Evolutionary conservation across 2,113 vertebrate species (phyloP), one percentile per base, ranked within the genome.

Genomic region (Silurus glanis): DNA sequence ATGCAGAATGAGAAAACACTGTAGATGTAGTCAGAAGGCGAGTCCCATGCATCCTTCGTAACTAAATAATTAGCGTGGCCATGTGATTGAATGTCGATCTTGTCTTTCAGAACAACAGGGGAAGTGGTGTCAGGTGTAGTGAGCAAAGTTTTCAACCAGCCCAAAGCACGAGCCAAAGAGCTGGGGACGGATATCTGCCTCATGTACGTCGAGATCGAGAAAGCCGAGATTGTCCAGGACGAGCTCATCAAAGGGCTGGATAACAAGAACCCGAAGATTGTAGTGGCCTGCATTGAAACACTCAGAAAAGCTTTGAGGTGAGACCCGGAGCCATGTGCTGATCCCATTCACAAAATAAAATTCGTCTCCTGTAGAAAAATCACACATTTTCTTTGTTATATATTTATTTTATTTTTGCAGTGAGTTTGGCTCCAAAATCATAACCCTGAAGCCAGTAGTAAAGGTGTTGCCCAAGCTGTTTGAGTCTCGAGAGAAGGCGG

Each of bases 381-480:
- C 25, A 17, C 0, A 4, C 28, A 8, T 21, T 87, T 16, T 81
- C 80, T 56, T 80, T 61, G 1, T 37, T 37, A 37, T 37, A 37
- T 37, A 37, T 37, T 37, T 37, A 37, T 37, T 37, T 37, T 2
- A 2, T 80, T 14, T 86, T 89, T 87, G 0, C 81, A 99, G 98
- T 95, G 98, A 99, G 94, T 99, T 97, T 95, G 98, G 98, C 91
- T 99, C 98, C 8, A 99, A 99, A 94, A 99, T 99, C n/a, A 95
- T 97, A 85, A 96, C 95, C 0, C 91, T 99, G 91, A 99, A 99
- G 94, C 98, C 98, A 89, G 95, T 99, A 64, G 98, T 99, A 88
- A 99, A 99, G 95, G 92, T 97, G 71, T 95, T 99, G 94, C 95
- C 97, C 94, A 99, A 99, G 92, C 96, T 97, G 80, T 99, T 99